Percentiles rank a stretch among this genome's conserved stretches.
Evolutionary conservation across 2,113 vertebrate species (phyloP).

Genomic region (Phycodurus eques): DNA sequence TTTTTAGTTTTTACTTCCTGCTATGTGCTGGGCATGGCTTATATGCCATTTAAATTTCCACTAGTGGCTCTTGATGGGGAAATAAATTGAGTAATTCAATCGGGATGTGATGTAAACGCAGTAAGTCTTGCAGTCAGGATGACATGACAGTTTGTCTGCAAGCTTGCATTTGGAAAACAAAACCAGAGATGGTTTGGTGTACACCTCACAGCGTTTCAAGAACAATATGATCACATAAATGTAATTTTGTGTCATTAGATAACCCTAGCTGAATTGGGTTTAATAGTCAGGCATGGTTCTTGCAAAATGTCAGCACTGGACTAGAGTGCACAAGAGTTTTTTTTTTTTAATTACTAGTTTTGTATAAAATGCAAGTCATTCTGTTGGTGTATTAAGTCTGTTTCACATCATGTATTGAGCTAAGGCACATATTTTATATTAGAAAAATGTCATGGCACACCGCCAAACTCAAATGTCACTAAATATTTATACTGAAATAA

Average conservation of each 20-base stretch:
- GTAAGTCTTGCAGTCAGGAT: slow-evolving; percentile 55
- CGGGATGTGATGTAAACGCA: slow-evolving; percentile 32
- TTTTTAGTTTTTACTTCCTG: slow-evolving; percentile 11
- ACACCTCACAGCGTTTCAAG: neutral
- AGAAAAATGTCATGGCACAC: neutral
- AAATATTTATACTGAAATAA: neutral
- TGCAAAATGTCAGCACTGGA: neutral
- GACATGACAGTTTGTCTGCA: slow-evolving; percentile 55
- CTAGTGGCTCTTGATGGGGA: slow-evolving; percentile 39
- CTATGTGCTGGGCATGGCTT: neutral
- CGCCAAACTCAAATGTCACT: neutral
- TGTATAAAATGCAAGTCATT: neutral
- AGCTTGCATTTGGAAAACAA: neutral
- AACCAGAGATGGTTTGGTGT: neutral
- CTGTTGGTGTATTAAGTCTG: neutral
- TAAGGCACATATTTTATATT: neutral
- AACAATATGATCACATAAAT: neutral
- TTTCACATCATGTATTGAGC: neutral
- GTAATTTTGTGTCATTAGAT: neutral
- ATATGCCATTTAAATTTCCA: slow-evolving; percentile 7
- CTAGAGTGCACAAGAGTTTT: neutral
- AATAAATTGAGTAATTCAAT: slow-evolving; percentile 19
- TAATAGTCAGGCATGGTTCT: neutral
- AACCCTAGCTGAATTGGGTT: neutral
- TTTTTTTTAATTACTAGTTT: neutral